Conservation (phyloP, 2,113 vertebrate genomes). For the Irena cyanogastra region DNA sequence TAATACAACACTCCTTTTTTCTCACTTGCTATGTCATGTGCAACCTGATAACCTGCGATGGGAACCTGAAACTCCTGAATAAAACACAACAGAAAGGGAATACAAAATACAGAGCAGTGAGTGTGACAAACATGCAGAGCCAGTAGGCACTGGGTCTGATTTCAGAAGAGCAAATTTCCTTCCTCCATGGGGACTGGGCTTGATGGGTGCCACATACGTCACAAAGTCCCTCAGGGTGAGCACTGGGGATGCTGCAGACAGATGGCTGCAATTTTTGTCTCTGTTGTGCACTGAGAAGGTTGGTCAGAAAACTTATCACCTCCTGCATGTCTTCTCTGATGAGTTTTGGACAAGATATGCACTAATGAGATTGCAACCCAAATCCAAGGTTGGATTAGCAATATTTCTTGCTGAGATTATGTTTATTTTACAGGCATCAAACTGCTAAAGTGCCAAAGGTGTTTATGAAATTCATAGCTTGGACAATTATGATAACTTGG, state of each 20-base stretch:
- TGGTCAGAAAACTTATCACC: neutral
- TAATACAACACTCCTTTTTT: neutral
- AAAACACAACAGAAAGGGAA: neutral
- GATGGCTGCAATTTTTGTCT: neutral
- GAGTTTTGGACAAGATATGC: neutral
- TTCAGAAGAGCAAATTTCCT: neutral
- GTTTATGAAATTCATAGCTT: neutral
- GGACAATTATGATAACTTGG: neutral
- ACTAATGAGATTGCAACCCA: neutral
- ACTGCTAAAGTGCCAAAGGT: neutral
- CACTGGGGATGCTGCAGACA: neutral
- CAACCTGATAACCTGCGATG: neutral
- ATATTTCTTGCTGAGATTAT: neutral
- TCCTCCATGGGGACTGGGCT: neutral
- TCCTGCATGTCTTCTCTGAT: neutral
- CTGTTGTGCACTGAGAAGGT: neutral
- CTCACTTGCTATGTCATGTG: neutral
- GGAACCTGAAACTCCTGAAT: neutral
- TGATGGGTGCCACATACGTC: fast-evolving
- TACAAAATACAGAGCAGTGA: neutral
- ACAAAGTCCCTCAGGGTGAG: neutral
- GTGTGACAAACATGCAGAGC: neutral
- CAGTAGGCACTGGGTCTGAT: neutral
- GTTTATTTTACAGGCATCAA: neutral
- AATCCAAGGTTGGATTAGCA: neutral